A percentile compares a stretch with the other conserved stretches of the same genome.
phyloP scores from a whole-genome alignment of 2,888 invertebrate genomes.

The Tyria jacobaeae region DNA sequence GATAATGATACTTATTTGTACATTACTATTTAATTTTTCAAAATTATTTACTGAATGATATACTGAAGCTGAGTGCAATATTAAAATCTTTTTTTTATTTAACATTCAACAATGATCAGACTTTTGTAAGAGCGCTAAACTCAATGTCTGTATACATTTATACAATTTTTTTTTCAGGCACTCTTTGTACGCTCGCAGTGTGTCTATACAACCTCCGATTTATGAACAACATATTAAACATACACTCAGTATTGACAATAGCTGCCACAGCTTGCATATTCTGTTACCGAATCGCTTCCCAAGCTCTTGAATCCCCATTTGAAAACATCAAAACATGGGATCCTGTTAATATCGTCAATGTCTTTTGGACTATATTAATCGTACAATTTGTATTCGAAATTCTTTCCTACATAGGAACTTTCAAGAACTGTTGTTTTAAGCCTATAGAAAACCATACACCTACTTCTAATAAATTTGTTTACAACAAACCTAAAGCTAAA shows the following conservation, averaged over 20 bases:
- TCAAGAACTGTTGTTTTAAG: conserved; percentile 59
- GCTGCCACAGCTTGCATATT: conserved; percentile 62
- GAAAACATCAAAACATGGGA: conserved; percentile 65
- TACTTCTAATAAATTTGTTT: conserved; percentile 64
- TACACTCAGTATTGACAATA: conserved; percentile 68
- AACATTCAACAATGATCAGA: too few species aligned
- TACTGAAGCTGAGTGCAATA: too few species aligned
- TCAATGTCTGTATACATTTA: not conserved
- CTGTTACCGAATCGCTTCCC: conserved; percentile 64
- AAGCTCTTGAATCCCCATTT: conserved; percentile 57
- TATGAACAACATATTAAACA: conserved; percentile 70
- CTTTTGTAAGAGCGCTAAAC: too few species aligned
- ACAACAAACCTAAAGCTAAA: conserved; percentile 75
- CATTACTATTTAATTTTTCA: too few species aligned
- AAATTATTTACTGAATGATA: too few species aligned
- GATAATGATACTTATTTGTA: too few species aligned
- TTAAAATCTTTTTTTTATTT: too few species aligned
- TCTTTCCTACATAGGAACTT: conserved; percentile 67
- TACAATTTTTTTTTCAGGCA: conserved; percentile 64
- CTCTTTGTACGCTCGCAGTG: conserved; percentile 64
- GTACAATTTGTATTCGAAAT: conserved; percentile 74
- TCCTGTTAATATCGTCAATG: conserved; percentile 66
- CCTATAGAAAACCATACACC: conserved; percentile 29
- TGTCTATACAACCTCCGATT: conserved; percentile 71
- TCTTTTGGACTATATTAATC: conserved; percentile 72